Base-by-base conservation (phyloP, 2,113 vertebrate species). In the Lepus timidus region DNA sequence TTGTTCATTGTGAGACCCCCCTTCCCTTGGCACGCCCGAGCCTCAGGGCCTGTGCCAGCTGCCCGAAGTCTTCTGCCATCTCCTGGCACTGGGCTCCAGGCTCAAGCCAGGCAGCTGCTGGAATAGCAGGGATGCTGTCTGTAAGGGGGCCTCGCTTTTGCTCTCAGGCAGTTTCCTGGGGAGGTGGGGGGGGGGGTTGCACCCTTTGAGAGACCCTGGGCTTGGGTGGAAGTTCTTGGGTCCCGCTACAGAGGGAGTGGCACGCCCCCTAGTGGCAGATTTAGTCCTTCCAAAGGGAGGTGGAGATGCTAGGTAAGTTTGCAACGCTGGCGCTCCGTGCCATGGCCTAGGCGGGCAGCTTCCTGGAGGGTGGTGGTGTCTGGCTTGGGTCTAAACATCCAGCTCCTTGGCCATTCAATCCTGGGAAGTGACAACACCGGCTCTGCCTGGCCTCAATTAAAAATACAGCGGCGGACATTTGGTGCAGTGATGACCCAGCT, bases 231-330 rank as follows among this genome's bases (percentile, higher is more conserved):
- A 87, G 65, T 70, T 29, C 73, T 8, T 9, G 27, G 4, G 49
- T 61, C 31, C 0, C 11, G 74, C 78, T 12, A 65, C 19, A 3
- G 65, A 91, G 36, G 95, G 22, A 44, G 52, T 44, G 79, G 73
- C 1, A 55, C 5, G 74, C 96, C 93, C 97, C 91, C 97, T 97
- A 65, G 96, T 1, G 95, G 94, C 68, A 22, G 9, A n/a, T 16
- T 36, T 36, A 27, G 61, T 19, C 11, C 25, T 76, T 79, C 61
- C 61, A 17, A 22, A 44, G 39, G 39, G 17, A 80, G 17, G 16
- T 9, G 1, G 31, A 52, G 68, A 74, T 1, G 19, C 44, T 27
- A 8, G 33, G 73, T 51, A 13, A 44, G 39, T 58, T 51, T 14
- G 22, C 2, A 3, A n/a, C 55, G 68, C 65, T 27, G 68, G 51